These are phyloP conservation scores for Varanus salvator DNA, from an alignment of 2,113 vertebrate genomes.

Conservation along the genomic window DNA sequence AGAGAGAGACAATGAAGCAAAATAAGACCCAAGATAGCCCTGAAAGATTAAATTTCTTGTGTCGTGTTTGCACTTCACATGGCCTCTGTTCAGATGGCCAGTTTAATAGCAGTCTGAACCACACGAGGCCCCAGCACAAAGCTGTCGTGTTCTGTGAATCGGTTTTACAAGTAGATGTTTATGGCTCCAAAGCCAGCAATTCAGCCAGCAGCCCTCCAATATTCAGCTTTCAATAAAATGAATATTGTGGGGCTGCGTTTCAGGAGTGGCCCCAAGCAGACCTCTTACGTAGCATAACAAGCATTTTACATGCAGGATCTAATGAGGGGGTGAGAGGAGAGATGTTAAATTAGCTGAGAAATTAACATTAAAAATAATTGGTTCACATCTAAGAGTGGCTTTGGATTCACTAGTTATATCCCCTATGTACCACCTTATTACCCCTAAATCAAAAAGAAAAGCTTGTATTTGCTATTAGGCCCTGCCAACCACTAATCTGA, in stretches of 20 bases:
- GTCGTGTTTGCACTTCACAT: not conserved
- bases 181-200: not conserved
- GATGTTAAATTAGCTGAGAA: slow-evolving; percentile 15
- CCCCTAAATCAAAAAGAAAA: slow-evolving; percentile 29
- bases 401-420: slow-evolving; percentile 37
- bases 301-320: not conserved
- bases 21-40: not conserved
- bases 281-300: not conserved
- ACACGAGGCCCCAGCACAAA: not conserved
- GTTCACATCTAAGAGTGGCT: not conserved
- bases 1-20: not conserved
- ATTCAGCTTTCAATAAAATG: not conserved
- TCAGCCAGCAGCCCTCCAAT: not conserved
- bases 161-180: not conserved
- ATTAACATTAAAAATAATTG: not conserved
- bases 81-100: not conserved
- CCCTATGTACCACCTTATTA: slow-evolving; percentile 25
- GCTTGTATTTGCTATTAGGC: not conserved
- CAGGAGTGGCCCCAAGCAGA: slow-evolving; percentile 8
- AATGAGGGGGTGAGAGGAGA: not conserved
- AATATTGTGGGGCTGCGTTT: not conserved
- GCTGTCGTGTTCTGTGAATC: not conserved
- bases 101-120: not conserved
- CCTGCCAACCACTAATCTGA: slow-evolving; percentile 27
- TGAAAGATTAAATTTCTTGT: not conserved